Base-by-base conservation (phyloP, 2,888 invertebrate genomes). In the Drosophila paucipuncta region DNA sequence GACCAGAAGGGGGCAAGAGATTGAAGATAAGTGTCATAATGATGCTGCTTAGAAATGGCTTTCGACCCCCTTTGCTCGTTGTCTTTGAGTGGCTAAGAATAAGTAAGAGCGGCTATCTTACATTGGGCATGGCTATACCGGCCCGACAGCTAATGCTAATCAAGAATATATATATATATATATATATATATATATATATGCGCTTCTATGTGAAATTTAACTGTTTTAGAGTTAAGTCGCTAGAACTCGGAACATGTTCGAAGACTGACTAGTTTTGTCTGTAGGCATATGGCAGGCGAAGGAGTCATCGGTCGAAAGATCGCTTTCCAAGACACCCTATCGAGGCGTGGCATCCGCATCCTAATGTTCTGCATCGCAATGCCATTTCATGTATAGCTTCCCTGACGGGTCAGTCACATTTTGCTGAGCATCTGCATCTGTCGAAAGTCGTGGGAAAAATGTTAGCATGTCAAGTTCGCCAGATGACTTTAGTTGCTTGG, bases 21-120 rank as follows among this genome's bases (percentile, higher is more conserved):
- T 5, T 25, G n/a, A 18, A 41, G 30, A 31, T 22, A 55, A 39
- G 18, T 55, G 28, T 50, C 54, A 39, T 18, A 68, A 68, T 50
- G 25, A 9, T 49, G 31, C 54, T 22, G 39, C 66, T 54, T 49
- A 28, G 39, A 50, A 55, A 55, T 7, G 13, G 16, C 25, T 25
- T 47, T 1, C 2, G 13, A 25, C 9, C 7, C 2, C 22, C 16
- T 47, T 16, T 16, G 22, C 22, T 22, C 4, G 2, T 33, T 33
- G 4, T 16, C 47, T 47, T 47, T 1, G 7, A 4, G 16, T 9
- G 22, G 47, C 7, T 9, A 4, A 7, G 7, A 2, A 13, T 22
- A 22, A 7, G 13, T 13, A 22, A 43, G 3, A 43, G 22, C 13
- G 13, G 43, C 43, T 13, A 22, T 13, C 41, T n/a, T 10, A 13